These are phyloP conservation scores for Chydorus sphaericus DNA, from an alignment of 2,888 invertebrate genomes.

Conservation along the genomic window DNA sequence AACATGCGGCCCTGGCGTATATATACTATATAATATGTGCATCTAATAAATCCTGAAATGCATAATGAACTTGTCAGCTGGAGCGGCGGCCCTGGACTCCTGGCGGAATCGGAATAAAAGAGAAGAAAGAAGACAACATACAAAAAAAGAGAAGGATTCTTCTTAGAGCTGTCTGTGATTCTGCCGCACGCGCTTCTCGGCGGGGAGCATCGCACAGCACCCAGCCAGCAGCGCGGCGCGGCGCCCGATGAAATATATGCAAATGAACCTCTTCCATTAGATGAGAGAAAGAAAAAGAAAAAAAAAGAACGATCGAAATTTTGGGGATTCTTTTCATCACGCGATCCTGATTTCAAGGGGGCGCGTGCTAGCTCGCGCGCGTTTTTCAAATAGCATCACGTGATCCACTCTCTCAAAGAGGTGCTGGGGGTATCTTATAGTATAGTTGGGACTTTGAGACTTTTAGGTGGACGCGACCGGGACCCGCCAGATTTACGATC, in stretches of 20 bases:
- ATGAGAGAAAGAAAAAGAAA: neutral
- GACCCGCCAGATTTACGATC: too few species aligned
- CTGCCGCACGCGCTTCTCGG: neutral
- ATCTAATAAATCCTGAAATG: conserved; percentile 1
- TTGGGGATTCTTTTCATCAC: too few species aligned
- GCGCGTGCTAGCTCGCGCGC: too few species aligned
- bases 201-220: conserved; percentile 1
- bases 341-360: too few species aligned
- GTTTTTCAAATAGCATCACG: too few species aligned
- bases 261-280: conserved; percentile 1
- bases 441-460: too few species aligned
- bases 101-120: neutral
- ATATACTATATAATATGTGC: too few species aligned
- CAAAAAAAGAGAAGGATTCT: neutral
- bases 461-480: too few species aligned
- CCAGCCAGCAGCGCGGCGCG: neutral
- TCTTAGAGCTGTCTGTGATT: neutral
- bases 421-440: too few species aligned
- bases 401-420: too few species aligned
- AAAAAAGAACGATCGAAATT: neutral
- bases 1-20: too few species aligned
- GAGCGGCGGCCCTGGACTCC: too few species aligned
- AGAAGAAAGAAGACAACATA: neutral
- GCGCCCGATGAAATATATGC: neutral
- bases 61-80: conserved; percentile 5